Percentiles rank a stretch among this genome's conserved stretches.
Evolutionary conservation across 2,797 vertebrate genomes (phyloP).

Genomic region (Allochrocebus solatus): DNA sequence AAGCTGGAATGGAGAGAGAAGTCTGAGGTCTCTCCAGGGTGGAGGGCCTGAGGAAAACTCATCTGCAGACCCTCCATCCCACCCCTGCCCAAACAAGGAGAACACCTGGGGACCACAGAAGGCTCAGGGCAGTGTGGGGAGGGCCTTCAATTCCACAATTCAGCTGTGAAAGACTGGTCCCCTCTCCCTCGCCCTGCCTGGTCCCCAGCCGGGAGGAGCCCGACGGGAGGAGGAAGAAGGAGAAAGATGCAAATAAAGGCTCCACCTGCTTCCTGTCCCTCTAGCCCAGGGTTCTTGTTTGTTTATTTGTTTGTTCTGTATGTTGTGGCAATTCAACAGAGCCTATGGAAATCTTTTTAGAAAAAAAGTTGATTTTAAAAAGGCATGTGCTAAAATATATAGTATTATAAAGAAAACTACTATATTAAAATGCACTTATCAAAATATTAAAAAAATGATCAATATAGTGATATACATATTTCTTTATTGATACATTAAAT

Average conservation of each 20-base stretch:
- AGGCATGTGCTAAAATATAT: not conserved
- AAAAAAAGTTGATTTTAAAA: not conserved
- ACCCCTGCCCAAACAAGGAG: too few species aligned
- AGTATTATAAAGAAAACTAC: not conserved
- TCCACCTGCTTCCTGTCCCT: not conserved
- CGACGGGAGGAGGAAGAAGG: not conserved
- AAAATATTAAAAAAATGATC: not conserved
- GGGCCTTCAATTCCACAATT: not conserved
- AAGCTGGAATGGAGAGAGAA: not conserved
- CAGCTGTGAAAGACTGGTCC: not conserved
- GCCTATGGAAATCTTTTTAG: not conserved
- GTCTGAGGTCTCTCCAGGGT: not conserved
- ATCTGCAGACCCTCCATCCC: rapidly evolving
- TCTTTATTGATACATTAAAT: not conserved
- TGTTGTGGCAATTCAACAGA: not conserved
- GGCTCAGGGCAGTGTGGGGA: not conserved
- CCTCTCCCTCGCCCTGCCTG: not conserved
- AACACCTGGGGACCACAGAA: not conserved
- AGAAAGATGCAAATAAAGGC: not conserved
- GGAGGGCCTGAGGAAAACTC: not conserved
- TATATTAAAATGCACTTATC: not conserved
- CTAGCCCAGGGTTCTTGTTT: not conserved
- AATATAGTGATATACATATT: too few species aligned
- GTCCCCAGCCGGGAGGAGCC: not conserved
- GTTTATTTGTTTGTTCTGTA: too few species aligned